A percentile compares a stretch with the other conserved stretches of the same genome.
Conservation (phyloP, 2,113 vertebrate genomes). For the Coryphaenoides rupestris region DNA sequence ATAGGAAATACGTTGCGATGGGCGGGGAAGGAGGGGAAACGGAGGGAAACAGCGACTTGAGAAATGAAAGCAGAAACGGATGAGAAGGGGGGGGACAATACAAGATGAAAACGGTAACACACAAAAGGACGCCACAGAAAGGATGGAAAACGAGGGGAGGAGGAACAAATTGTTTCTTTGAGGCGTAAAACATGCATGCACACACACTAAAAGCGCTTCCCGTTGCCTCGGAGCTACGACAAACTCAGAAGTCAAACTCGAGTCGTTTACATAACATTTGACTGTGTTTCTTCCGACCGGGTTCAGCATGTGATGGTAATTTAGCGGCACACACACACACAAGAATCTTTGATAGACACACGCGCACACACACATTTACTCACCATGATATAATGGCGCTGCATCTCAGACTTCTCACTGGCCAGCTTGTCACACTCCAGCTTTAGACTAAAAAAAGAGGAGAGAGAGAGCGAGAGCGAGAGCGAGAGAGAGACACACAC, state of each 20-base stretch:
- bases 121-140: background rate
- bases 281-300: too few relatives aligned
- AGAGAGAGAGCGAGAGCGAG: constrained; percentile 12
- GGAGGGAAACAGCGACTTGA: constrained; percentile 8
- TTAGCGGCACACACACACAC: too few relatives aligned
- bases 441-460: constrained; percentile 74
- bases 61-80: constrained; percentile 4
- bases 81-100: background rate
- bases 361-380: constrained; percentile 50
- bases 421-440: constrained; percentile 96
- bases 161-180: background rate
- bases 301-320: too few relatives aligned
- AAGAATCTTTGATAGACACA: background rate
- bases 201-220: constrained; percentile 2
- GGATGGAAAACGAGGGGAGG: background rate
- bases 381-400: constrained; percentile 97
- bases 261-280: too few relatives aligned
- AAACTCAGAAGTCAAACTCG: too few relatives aligned
- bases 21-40: constrained; percentile 4
- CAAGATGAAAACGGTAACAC: background rate
- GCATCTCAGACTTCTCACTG: constrained; percentile 97
- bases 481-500: constrained; percentile 25
- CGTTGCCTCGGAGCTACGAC: too few relatives aligned
- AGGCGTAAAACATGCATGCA: background rate
- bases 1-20: background rate